Evolutionary conservation across 2,797 vertebrate genomes (phyloP).

Genomic region (Ceryle rudis): DNA sequence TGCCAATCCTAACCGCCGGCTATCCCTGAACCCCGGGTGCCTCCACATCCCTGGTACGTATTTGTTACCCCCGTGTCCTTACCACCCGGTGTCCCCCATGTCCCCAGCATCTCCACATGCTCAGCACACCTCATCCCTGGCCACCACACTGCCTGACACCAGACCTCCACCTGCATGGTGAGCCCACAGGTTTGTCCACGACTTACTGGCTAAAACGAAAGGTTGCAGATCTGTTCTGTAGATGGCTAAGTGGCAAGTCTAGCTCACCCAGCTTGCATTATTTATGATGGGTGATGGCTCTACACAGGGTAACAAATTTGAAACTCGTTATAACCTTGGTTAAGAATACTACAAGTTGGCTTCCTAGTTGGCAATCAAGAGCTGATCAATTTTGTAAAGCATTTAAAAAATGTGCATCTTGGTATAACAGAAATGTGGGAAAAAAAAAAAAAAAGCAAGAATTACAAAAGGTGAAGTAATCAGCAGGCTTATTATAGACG

Average conservation of each 20-base stretch:
- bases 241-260: background rate
- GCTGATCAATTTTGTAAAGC: background rate
- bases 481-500: background rate
- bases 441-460: background rate
- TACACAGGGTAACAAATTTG: background rate
- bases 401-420: background rate
- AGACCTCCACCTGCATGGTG: background rate
- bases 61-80: background rate
- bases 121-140: rapidly evolving
- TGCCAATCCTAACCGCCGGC: background rate
- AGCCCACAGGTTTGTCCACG: background rate
- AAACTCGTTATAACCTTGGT: background rate
- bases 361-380: background rate
- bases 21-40: too few species aligned
- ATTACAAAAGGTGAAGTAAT: background rate
- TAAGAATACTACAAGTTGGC: background rate
- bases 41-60: background rate
- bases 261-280: background rate
- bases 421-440: background rate
- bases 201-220: background rate
- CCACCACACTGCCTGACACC: background rate
- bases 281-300: background rate
- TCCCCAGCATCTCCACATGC: background rate
- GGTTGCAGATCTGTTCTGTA: background rate
- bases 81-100: background rate